Base-by-base conservation (phyloP, 1,140 invertebrate genomes). In the Papilio xuthus region DNA sequence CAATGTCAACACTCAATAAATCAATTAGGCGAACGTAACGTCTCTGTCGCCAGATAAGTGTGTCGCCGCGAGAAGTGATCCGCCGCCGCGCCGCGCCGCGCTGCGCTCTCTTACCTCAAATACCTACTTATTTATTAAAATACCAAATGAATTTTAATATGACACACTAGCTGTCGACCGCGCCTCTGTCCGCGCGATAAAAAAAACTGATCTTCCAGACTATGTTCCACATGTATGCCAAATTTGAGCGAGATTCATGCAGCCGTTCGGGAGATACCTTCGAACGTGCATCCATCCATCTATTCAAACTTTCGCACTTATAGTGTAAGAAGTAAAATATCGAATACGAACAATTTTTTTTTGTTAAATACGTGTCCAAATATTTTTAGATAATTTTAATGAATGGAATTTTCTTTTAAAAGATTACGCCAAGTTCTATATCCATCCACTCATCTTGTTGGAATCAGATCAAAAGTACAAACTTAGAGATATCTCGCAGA, bases 1-100 rank as follows among this genome's bases (percentile, higher is more conserved):
- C 60, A 67, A 67, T 84, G 90, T 92, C 89, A 90, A 90, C 90
- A 91, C 85, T 86, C 87, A 90, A 91, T 92, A 91, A 91, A 92
- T 90, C 90, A 91, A 92, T 92, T 91, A 92, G 79, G 83, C 79
- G 80, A 84, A 85, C 72, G 78, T 86, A 84, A 87, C 88, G 85
- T 89, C 86, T 88, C 79, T 82, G 47, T 85, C 56, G 63, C 23
- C 69, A 80, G 83, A 87, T 87, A 86, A 85, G 74, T 75, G 32
- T 26, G 44, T 74, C 26, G 44, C 72, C 42, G 72, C 26, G 47
- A 74, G 26, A n/a, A 50, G 47, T 53, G 72, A 28, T 28, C 41
- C 10, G 71, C 13, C 70, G 13, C 42, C 13, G 2, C 3, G 9
- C 28, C 12, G 18, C 47, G n/a, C n/a, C 15, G 44, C 44, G 23